Evolutionary conservation across 2,113 vertebrate species (phyloP).

Genomic region (Oxyura jamaicensis): DNA sequence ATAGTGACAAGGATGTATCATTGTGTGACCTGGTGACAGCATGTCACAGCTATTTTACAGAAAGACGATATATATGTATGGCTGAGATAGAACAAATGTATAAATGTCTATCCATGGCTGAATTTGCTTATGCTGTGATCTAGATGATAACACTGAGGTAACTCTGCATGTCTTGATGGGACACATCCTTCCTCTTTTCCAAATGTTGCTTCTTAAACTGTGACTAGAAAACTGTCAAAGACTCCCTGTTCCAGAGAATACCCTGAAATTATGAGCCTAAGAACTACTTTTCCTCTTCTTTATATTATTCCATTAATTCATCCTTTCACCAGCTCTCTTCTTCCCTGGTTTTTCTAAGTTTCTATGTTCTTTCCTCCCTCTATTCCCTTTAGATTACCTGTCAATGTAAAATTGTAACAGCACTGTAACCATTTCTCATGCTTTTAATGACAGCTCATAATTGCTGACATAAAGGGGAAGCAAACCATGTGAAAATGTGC

Average conservation of each 20-base stretch:
- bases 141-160: neutral
- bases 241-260: neutral
- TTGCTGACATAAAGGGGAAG: constrained; percentile 26
- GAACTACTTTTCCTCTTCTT: neutral
- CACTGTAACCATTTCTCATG: neutral
- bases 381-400: constrained; percentile 2
- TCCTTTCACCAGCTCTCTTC: neutral
- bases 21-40: neutral
- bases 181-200: neutral
- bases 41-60: neutral
- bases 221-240: neutral
- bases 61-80: neutral
- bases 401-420: neutral
- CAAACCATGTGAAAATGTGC: neutral
- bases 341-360: neutral
- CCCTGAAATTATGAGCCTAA: neutral
- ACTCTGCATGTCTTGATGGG: neutral
- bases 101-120: neutral
- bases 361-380: neutral
- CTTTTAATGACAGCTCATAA: constrained; percentile 25
- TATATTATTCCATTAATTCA: neutral
- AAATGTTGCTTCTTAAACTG: neutral
- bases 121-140: neutral
- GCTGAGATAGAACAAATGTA: neutral
- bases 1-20: neutral